These are phyloP conservation scores for Caenorhabditis tropicalis DNA, from an alignment of 1,140 invertebrate species.

Conservation along the genomic window DNA sequence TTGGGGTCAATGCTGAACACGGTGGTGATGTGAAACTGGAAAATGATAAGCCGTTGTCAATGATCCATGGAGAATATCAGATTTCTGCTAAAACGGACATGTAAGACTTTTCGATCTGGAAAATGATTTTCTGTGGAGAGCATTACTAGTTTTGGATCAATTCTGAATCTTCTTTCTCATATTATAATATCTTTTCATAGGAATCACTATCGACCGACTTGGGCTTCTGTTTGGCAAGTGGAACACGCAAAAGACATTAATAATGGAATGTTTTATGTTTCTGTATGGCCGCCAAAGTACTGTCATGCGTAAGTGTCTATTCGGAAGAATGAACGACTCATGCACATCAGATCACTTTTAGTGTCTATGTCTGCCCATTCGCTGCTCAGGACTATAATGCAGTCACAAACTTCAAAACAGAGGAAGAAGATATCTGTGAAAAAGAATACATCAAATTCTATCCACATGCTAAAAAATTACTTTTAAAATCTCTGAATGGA, in stretches of 20 bases:
- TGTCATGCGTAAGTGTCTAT: not conserved
- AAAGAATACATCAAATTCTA: not conserved
- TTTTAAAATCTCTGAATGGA: not conserved
- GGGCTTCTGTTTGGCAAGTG: not conserved
- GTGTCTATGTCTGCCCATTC: not conserved
- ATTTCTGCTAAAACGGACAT: not conserved
- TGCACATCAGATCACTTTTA: not conserved
- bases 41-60: not conserved
- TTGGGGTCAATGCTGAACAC: not conserved
- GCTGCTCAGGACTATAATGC: not conserved
- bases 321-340: not conserved
- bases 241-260: not conserved
- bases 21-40: not conserved
- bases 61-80: constrained; percentile 1
- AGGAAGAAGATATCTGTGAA: not conserved
- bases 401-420: not conserved
- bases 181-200: too few relatives aligned
- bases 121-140: too few relatives aligned
- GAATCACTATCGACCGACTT: not conserved
- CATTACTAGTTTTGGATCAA: too few relatives aligned
- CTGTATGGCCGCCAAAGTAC: not conserved
- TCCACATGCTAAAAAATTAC: not conserved
- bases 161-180: too few relatives aligned
- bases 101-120: not conserved
- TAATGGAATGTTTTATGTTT: not conserved